Evolutionary conservation across 2,113 vertebrate species (phyloP).

Genomic region (Equus quagga): DNA sequence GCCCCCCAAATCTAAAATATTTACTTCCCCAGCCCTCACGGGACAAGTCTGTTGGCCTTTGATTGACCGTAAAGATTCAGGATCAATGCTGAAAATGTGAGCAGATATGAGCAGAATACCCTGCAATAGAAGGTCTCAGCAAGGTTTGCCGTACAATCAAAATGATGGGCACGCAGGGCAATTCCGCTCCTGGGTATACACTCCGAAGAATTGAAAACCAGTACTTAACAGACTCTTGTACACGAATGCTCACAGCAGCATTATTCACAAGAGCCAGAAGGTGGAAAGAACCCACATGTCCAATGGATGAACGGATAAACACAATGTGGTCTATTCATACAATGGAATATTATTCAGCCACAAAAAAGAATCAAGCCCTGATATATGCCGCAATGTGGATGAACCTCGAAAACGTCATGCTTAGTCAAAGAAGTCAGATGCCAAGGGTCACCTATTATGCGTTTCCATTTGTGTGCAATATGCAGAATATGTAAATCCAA

Average conservation of each 20-base stretch:
- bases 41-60: not conserved
- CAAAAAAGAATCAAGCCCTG: not conserved
- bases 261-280: not conserved
- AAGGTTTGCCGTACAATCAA: not conserved
- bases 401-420: not conserved
- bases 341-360: fast-evolving
- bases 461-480: not conserved
- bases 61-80: not conserved
- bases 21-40: not conserved
- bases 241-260: fast-evolving
- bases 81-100: not conserved
- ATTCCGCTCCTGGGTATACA: not conserved
- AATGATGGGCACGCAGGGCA: not conserved
- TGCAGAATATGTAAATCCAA: not conserved
- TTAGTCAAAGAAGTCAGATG: not conserved
- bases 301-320: fast-evolving
- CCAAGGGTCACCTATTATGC: fast-evolving
- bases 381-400: fast-evolving
- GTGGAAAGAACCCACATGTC: not conserved
- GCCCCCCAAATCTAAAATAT: not conserved
- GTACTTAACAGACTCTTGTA: not conserved
- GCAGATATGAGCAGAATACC: not conserved
- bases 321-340: fast-evolving
- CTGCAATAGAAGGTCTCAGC: not conserved
- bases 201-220: not conserved